Percentiles rank a stretch among this genome's conserved stretches.
These are phyloP conservation scores for Bombyx mandarina DNA, from an alignment of 1,140 invertebrate species.

Conservation along the genomic window DNA sequence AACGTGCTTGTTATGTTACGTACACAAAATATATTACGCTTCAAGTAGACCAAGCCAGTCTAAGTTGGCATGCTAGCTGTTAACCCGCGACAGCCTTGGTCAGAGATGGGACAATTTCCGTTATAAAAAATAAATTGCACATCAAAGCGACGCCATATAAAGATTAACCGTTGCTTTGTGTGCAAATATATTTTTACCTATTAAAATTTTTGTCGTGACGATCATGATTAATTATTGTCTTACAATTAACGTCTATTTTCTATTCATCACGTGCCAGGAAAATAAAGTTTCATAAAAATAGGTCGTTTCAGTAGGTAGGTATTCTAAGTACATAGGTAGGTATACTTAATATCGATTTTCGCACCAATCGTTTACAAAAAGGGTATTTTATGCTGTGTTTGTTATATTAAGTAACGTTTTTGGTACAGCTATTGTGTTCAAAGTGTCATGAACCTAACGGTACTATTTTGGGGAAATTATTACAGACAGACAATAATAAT, in stretches of 20 bases:
- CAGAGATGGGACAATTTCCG: conserved; percentile 36
- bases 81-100: conserved; percentile 32
- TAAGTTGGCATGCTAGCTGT: conserved; percentile 33
- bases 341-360: too few relatives aligned
- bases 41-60: conserved; percentile 22
- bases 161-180: conserved; percentile 23
- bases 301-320: too few relatives aligned
- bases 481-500: conserved; percentile 35
- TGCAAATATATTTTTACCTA: conserved; percentile 5
- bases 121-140: conserved; percentile 26
- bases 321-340: too few relatives aligned
- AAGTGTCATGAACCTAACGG: neutral
- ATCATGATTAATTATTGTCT: too few relatives aligned
- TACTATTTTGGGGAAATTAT: conserved; percentile 33
- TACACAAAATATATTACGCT: conserved; percentile 20
- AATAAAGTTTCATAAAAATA: too few relatives aligned
- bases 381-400: too few relatives aligned
- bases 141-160: conserved; percentile 13
- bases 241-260: too few relatives aligned
- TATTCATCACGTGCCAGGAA: too few relatives aligned
- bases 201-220: neutral
- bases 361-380: too few relatives aligned
- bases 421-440: too few relatives aligned
- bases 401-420: too few relatives aligned
- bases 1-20: conserved; percentile 48